Base-by-base conservation (phyloP, 2,113 vertebrate genomes). In the Notarius quadriscutis region DNA sequence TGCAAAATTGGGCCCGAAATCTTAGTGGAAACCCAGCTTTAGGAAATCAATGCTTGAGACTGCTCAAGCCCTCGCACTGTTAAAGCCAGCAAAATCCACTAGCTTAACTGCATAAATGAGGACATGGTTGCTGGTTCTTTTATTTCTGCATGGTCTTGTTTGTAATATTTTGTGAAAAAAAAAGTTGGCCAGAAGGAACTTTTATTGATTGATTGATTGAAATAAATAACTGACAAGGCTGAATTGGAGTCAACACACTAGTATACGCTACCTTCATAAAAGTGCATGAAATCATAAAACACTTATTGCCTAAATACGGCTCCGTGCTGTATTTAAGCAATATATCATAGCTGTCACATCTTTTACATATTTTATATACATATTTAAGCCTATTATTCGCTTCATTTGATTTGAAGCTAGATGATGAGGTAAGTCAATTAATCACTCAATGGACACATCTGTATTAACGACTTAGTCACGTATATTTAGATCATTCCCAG, bases 341-440 rank as follows among this genome's bases (percentile, higher is more conserved):
- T 81, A 85, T 81, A 81, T 88, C 34, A 60, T 15, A 60, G 58
- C 83, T 74, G 78, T 81, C 79, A 80, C 18, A 34, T 88, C 34
- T 27, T 18, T 55, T 79, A 34, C 58, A 69, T 53, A 79, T 77
- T 84, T 80, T 17, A 57, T 88, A 53, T 72, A 80, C 81, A 50
- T 86, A 87, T 86, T 86, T 87, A 80, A 51, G 57, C 8, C 55
- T 82, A 65, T 89, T 83, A 84, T 55, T 62, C 41, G 74, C 53
- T 80, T 71, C 83, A 53, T 84, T 84, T 78, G 30, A n/a, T 86
- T 81, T 8, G 57, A 86, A 88, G 69, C 78, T 71, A 86, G 51
- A 50, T 22, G 62, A 57, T 86, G 69, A 86, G 58, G 53, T 65
- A 67, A 71, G 78, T 86, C 65, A 82, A 67, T 83, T 87, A 74